Evolutionary conservation across 2,113 vertebrate species (phyloP), one percentile per base, ranked within the genome.

Genomic region (Cervus canadensis): DNA sequence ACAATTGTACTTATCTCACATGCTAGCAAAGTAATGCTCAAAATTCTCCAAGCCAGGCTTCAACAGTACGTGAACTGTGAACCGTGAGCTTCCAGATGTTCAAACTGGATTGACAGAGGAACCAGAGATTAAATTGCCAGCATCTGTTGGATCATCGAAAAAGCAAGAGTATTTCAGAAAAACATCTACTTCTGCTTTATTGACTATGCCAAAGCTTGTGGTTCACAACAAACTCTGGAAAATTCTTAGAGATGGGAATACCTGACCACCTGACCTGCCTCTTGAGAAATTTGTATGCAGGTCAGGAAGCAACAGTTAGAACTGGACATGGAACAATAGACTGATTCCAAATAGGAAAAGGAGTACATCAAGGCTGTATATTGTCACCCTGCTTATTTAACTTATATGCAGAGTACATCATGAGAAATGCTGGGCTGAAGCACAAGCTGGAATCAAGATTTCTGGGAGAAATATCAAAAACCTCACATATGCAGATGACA

Each of bases 61-160:
- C 9, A 21, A 36, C 17, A 23, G 9, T 71, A 36, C 4, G 0
- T 71, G n/a, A 71, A 71, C 64, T 0, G 2, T 71, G 19, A 71
- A 71, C 64, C n/a, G 1, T 71, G 17, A 71, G 36, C 64, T 71
- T 71, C n/a, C n/a, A 71, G n/a, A 36, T 71, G 4, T 36, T 36
- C 64, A 36, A 71, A n/a, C 19, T 67, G 33, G 33, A 67, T 67
- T 36, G 64, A 36, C 33, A 36, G 64, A 71, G 19, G n/a, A 71
- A 71, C 9, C 17, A 71, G 64, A 71, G n/a, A 71, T 36, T n/a
- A 71, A 71, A 36, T 36, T 71, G 64, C 64, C 0, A 1, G 36
- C 9, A 71, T 71, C 17, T 5, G 1, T 12, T 71, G 17, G n/a
- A 36, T 71, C n/a, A 71, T 23, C 1, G 5, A 21, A 71, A 71